Evolutionary conservation across 2,797 vertebrate genomes (phyloP), one percentile per base, ranked within the genome.

Genomic region (Chromobotia macracanthus): DNA sequence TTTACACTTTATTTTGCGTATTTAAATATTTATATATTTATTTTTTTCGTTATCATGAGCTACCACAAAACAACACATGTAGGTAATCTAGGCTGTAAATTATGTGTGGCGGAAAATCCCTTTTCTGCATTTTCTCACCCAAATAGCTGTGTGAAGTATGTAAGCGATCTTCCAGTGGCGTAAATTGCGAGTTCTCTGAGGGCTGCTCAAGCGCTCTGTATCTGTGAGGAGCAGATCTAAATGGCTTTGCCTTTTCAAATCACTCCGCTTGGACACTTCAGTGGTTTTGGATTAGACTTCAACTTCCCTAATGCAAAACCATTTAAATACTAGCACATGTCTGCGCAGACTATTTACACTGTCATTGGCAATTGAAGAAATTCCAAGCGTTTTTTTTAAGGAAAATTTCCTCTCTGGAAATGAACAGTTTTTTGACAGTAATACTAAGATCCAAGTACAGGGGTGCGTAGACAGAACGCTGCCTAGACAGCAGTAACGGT

Each of bases 11-110:
- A 69, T 72, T 72, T 50, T 6, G 18, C 16, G 9, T n/a, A 72
- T 76, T 82, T 38, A 31, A 66, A 61, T 38, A 80, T 81, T 83
- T 84, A 68, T 79, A 83, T 81, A 84, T 86, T 84, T 84, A 84
- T 86, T 88, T 70, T 64, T 64, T 84, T 65, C 75, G 84, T 87
- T 87, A 84, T 87, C 84, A 58, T 6, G 74, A 76, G 84, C 76
- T 51, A 73, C 82, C 78, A 84, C 82, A 85, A 87, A 85, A 87
- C 86, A 87, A 79, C 86, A 89, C 81, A 85, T 87, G 84, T 68
- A 68, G 71, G 71, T 81, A 87, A 85, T 87, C 80, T 82, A 68
- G 69, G 72, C 63, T 78, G 72, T 80, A 86, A 83, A 87, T 82
- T 77, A 82, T 80, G 82, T 46, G 35, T 46, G 58, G 74, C 74